Evolutionary conservation across 2,888 invertebrate species (phyloP).

Genomic region (Horisme vitalbata): DNA sequence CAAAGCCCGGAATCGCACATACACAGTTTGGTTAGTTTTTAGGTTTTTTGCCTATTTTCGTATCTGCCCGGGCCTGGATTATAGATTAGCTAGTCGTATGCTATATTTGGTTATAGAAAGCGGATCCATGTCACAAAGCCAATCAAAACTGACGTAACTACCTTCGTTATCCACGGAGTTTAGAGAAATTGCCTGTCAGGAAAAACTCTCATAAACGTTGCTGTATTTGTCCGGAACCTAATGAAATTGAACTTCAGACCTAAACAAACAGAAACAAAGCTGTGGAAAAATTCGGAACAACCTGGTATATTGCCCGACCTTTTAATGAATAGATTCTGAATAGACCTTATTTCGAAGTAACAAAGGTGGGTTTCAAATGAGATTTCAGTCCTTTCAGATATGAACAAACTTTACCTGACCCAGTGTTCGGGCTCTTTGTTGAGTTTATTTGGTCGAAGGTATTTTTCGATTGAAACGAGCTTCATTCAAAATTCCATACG

Average conservation of each 20-base stretch:
- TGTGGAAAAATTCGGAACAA: slow-evolving; percentile 38
- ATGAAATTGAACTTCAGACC: slow-evolving; percentile 58
- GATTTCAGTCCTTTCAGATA: slow-evolving; percentile 8
- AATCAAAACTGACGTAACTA: slow-evolving; percentile 6
- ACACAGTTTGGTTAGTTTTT: background rate
- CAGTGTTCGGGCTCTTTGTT: slow-evolving; percentile 36
- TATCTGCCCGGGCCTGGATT: slow-evolving; percentile 12
- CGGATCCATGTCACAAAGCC: slow-evolving; percentile 5
- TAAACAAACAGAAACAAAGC: slow-evolving; percentile 61
- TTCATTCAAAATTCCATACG: slow-evolving; percentile 37
- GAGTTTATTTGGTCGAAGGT: slow-evolving; percentile 37
- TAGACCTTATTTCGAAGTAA: slow-evolving; percentile 8
- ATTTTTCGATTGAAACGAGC: slow-evolving; percentile 36
- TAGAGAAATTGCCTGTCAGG: background rate
- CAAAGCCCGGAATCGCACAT: background rate
- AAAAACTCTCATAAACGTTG: slow-evolving; percentile 11
- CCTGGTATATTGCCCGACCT: slow-evolving; percentile 19
- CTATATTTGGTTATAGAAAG: slow-evolving; percentile 9
- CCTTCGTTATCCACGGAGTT: slow-evolving; percentile 12
- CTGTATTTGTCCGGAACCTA: slow-evolving; percentile 24
- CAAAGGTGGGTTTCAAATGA: slow-evolving; percentile 19
- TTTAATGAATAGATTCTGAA: slow-evolving; percentile 17
- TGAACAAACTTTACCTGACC: slow-evolving; percentile 48
- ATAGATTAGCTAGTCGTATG: slow-evolving; percentile 1
- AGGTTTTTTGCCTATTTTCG: background rate